Base-by-base conservation (phyloP, 2,888 invertebrate genomes). In the Cetonia aurata region DNA sequence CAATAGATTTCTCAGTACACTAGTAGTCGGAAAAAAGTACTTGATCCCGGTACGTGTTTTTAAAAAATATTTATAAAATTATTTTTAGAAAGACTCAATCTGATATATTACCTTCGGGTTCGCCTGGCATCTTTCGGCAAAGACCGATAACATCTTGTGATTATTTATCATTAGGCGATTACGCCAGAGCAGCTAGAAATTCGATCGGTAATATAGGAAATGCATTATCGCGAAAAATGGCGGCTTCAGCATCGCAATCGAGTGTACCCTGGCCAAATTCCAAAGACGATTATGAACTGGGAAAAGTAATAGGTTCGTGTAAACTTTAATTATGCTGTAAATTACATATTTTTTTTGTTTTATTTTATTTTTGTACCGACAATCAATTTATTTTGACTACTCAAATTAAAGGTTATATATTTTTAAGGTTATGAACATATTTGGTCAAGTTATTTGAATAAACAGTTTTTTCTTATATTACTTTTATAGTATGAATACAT, bases 201-300 rank as follows among this genome's bases (percentile, higher is more conserved):
- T 83, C 84, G 75, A 83, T 84, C 82, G 84, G 83, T 79, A 83
- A 82, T 79, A 82, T 87, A 80, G 86, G 86, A 76, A 86, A 86
- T 84, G 86, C 87, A 83, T 85, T 89, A 84, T 86, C 88, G 75
- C 87, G 86, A 84, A 89, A 89, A 86, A 88, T 89, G 89, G 88
- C 88, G 85, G 85, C 86, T 76, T 85, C 86, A 80, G 85, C 85
- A 80, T 86, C 86, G 77, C 86, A 86, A 80, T 82, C 86, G 81
- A 79, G 81, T 76, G 78, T 82, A 77, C 83, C 89, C 83, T 97
- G 97, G 97, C 92, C 96, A 75, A 96, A 96, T 87, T 91, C 90
- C 81, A 93, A 94, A 86, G 94, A 95, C 82, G 95, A 95, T 85
- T 98, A 98, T 86, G 96, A 96, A 86, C 86, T 98, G 80, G 91